Percentiles rank a stretch among this genome's conserved stretches.
These are phyloP conservation scores for Melanargia galathea DNA, from an alignment of 2,888 invertebrate species.

Conservation along the genomic window DNA sequence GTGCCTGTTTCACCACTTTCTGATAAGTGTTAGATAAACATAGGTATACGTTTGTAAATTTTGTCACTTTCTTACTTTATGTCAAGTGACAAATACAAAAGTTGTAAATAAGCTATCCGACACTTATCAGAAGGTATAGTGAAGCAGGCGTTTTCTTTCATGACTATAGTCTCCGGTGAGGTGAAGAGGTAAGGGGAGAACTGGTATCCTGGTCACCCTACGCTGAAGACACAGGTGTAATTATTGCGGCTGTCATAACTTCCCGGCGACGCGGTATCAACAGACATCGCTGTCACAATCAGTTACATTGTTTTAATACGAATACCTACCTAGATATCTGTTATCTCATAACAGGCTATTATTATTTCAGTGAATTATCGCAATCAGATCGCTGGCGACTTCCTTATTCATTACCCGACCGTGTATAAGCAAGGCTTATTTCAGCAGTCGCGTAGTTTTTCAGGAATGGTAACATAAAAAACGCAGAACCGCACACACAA, in stretches of 20 bases:
- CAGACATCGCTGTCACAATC: not conserved
- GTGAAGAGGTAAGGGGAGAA: no score
- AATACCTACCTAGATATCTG: not conserved
- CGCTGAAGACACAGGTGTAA: slow-evolving; percentile 1
- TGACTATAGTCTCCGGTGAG: no score
- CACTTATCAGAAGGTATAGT: no score
- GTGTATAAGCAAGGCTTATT: not conserved
- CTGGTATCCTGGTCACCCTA: not conserved
- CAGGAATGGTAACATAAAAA: no score
- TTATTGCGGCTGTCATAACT: not conserved
- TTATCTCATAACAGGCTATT: slow-evolving; percentile 11
- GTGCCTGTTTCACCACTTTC: no score
- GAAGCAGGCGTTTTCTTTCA: no score
- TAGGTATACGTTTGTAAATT: no score
- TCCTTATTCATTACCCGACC: not conserved
- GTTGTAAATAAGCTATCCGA: no score
- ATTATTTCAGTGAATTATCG: not conserved
- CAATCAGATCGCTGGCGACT: not conserved
- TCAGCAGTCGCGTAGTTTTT: not conserved
- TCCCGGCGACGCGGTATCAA: not conserved
- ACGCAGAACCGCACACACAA: no score
- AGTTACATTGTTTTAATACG: not conserved
- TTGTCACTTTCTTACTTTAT: no score
- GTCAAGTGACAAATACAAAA: no score
- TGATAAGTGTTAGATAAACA: no score